Base-by-base conservation (phyloP, 2,888 invertebrate species). In the Muschampia plurimacula region DNA sequence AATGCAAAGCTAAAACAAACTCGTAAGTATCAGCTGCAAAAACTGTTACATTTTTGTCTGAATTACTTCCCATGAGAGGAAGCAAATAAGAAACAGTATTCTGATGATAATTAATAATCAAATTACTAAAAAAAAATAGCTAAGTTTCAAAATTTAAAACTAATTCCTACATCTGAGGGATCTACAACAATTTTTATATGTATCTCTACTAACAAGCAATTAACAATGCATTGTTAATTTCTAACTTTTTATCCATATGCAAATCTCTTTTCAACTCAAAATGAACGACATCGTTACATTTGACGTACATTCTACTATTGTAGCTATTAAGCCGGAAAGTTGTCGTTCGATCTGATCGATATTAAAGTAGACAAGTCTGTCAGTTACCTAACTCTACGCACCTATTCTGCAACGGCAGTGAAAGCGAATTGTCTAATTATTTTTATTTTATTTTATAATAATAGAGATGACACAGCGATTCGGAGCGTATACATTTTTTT, bases 341-440 rank as follows among this genome's bases (percentile, higher is more conserved):
- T 90, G 89, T 89, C 87, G 83, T 83, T 79, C 78, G 82, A 84
- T 84, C 80, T 84, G 88, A 89, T 89, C 87, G 87, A 89, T 88
- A 88, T 88, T 83, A 84, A 83, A 86, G 82, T 81, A 80, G 87
- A 86, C 88, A 82, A 78, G 84, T 87, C 86, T 83, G 80, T 83
- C 83, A 84, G 89, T 91, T 92, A 91, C 83, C 89, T 89, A 90
- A 92, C 86, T 86, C 84, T 85, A 88, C 86, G 87, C 89, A 89
- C 85, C 84, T 85, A 84, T 84, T 74, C 78, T 84, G 79, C 86
- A 83, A 84, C 82, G 82, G 76, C 82, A 90, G 93, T 91, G 93
- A 93, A 93, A 93, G 93, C 88, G 89, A 92, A 91, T 86, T 87
- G 85, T 89, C 85, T 90, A 89, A 90, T 92, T 90, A 89, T 89